These are phyloP conservation scores for Hozukius guyotensis DNA, from an alignment of 2,797 vertebrate genomes.

Conservation along the genomic window DNA sequence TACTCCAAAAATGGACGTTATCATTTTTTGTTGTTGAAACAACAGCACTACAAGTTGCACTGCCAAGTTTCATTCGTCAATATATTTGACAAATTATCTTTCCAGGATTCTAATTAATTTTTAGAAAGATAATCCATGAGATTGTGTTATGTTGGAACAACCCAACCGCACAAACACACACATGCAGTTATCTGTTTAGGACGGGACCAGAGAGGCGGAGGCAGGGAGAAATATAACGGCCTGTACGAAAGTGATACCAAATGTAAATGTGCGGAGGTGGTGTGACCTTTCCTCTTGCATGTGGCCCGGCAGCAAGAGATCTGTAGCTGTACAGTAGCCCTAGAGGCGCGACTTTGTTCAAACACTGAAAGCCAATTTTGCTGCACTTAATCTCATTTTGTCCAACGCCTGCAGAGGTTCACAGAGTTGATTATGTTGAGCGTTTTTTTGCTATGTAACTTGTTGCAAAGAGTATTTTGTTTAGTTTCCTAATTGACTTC, in stretches of 20 bases:
- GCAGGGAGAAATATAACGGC: constrained; percentile 4
- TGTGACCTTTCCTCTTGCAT: constrained; percentile 19
- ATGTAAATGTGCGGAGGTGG: constrained; percentile 28
- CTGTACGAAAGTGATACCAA: constrained; percentile 19
- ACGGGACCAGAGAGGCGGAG: neutral
- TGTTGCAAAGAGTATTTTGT: neutral
- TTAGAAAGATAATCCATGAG: constrained; percentile 22
- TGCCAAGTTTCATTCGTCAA: neutral
- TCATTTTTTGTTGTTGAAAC: neutral
- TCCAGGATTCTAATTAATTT: constrained; percentile 19
- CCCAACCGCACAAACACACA: neutral
- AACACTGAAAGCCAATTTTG: constrained; percentile 10
- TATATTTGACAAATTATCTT: constrained; percentile 32
- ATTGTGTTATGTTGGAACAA: neutral
- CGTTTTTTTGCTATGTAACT: neutral
- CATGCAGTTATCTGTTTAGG: neutral
- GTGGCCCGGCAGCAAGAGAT: neutral
- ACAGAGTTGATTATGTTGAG: neutral
- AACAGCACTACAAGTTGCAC: neutral
- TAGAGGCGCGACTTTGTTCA: constrained; percentile 9
- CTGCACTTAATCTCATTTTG: constrained; percentile 23
- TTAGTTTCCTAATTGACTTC: neutral
- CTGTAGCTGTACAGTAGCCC: neutral
- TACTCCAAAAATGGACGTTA: neutral
- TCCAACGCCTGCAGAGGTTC: neutral